A percentile compares a stretch with the other conserved stretches of the same genome.
These are phyloP conservation scores for Montipora capitata DNA, from an alignment of 92 coral and sea anemone species.

Conservation along the genomic window DNA sequence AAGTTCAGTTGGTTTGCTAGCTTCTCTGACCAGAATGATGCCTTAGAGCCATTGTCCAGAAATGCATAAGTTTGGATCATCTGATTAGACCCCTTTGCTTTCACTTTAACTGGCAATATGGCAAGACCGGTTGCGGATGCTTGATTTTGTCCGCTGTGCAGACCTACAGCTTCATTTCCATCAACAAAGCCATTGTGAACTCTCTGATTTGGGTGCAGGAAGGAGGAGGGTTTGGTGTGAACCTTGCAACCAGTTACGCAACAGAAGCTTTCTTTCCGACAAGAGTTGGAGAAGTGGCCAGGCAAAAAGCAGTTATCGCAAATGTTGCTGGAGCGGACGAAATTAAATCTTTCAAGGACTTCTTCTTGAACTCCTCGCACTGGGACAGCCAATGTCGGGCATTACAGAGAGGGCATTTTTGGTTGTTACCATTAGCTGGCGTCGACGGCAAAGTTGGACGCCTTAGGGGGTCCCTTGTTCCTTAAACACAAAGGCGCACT, in stretches of 20 bases:
- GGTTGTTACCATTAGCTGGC: constrained; percentile 24
- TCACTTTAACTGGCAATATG: constrained; percentile 79
- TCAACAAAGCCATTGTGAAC: constrained; percentile 34
- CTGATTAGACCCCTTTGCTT: constrained; percentile 57
- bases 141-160: constrained; percentile 7
- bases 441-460: constrained; percentile 17
- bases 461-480: constrained; percentile 5
- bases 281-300: constrained; percentile 39
- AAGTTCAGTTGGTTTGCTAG: constrained; percentile 42
- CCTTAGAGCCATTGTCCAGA: constrained; percentile 79
- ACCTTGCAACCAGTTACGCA: constrained; percentile 71
- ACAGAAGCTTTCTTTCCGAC: constrained; percentile 65
- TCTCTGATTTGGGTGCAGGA: constrained; percentile 65
- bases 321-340: constrained; percentile 49
- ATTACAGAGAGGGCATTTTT: constrained; percentile 56
- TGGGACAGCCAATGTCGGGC: constrained; percentile 78
- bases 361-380: constrained; percentile 62
- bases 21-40: constrained; percentile 74
- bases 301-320: constrained; percentile 73
- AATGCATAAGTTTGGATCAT: constrained; percentile 74
- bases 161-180: constrained; percentile 15
- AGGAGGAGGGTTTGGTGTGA: constrained; percentile 72
- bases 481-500: too few species aligned
- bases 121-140: constrained; percentile 60
- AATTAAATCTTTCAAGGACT: constrained; percentile 53